These are phyloP conservation scores for Tetramorium parvispinum DNA, from an alignment of 1,140 invertebrate species.

Conservation along the genomic window DNA sequence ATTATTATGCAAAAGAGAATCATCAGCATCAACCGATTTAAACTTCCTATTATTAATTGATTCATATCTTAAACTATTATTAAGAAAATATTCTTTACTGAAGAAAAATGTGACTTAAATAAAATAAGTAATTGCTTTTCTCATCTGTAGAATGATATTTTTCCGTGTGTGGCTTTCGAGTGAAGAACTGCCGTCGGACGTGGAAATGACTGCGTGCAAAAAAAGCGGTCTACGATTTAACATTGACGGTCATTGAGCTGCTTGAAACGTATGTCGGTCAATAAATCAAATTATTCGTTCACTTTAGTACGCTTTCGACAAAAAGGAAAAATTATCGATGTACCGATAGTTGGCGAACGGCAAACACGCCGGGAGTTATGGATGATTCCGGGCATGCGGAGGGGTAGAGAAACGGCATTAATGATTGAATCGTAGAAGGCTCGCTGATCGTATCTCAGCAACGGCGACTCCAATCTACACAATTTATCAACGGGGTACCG, in stretches of 20 bases:
- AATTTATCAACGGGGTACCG: constrained; percentile 81
- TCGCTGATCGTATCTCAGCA: constrained; percentile 78
- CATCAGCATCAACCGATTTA: too few relatives aligned
- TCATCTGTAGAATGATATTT: too few relatives aligned
- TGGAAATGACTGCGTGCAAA: not conserved
- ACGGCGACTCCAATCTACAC: constrained; percentile 78
- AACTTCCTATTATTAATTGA: too few relatives aligned
- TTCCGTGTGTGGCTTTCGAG: not conserved
- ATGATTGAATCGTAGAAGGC: constrained; percentile 81
- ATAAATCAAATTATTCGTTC: constrained; percentile 34
- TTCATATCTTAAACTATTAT: too few relatives aligned
- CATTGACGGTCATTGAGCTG: not conserved
- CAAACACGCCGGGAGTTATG: constrained; percentile 55
- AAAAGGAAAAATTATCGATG: constrained; percentile 33
- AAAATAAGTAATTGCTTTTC: too few relatives aligned
- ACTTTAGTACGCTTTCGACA: not conserved
- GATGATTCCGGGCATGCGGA: constrained; percentile 32
- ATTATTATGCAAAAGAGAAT: too few relatives aligned
- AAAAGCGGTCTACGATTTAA: constrained; percentile 6
- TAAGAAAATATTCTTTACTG: too few relatives aligned
- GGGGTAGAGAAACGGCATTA: constrained; percentile 69
- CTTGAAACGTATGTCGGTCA: not conserved
- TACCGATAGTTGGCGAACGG: constrained; percentile 28
- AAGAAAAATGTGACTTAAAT: too few relatives aligned
- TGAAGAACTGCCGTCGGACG: not conserved